phyloP scores from a whole-genome alignment of 2,797 vertebrate species.

The Allobates femoralis region DNA sequence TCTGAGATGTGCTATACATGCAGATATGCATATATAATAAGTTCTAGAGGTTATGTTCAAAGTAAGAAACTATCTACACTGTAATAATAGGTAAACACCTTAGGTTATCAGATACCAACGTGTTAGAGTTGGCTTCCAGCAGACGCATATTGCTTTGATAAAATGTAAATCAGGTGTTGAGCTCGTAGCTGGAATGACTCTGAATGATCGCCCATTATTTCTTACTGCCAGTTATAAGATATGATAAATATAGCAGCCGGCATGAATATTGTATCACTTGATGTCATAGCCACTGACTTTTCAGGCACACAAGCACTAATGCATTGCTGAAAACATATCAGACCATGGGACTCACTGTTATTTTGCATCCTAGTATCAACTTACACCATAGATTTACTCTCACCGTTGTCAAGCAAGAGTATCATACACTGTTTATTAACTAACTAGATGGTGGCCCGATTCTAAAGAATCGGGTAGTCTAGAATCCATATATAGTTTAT shows the following conservation, averaged over 20 bases:
- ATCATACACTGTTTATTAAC: not conserved
- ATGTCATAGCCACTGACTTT: not conserved
- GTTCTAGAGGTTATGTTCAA: not conserved
- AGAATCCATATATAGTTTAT: too few relatives aligned
- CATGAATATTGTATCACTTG: not conserved
- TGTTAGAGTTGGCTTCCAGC: not conserved
- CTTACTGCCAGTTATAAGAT: not conserved
- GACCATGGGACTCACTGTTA: too few relatives aligned
- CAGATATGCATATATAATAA: not conserved
- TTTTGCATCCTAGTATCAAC: not conserved
- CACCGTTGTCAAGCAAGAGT: not conserved
- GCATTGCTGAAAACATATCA: not conserved
- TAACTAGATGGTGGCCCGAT: too few relatives aligned
- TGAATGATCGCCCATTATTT: constrained; percentile 10
- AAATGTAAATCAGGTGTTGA: constrained; percentile 18
- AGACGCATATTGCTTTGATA: constrained; percentile 1
- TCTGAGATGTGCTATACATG: not conserved
- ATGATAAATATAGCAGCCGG: not conserved
- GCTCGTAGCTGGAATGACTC: not conserved
- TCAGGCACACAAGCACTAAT: not conserved
- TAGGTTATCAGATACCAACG: not conserved
- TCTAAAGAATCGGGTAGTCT: too few relatives aligned
- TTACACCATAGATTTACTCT: not conserved
- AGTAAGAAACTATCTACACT: not conserved
- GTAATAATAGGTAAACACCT: not conserved